Percentiles rank a stretch among this genome's conserved stretches.
Conservation (phyloP, 1,140 invertebrate genomes). For the Mya arenaria region DNA sequence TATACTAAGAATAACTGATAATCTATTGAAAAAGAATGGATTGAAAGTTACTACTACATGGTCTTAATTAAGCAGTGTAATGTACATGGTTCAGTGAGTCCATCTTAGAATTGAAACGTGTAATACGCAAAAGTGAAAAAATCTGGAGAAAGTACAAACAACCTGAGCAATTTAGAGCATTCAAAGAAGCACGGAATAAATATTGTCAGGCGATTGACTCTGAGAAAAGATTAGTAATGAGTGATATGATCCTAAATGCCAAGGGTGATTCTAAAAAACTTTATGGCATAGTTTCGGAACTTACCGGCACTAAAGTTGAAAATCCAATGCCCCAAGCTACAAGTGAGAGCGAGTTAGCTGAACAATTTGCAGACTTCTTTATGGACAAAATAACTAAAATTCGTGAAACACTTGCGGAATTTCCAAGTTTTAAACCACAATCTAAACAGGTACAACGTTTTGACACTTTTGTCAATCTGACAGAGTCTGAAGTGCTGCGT, state of each 20-base stretch:
- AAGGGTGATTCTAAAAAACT: constrained; percentile 13
- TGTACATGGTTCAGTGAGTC: constrained; percentile 16
- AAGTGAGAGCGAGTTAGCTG: background rate
- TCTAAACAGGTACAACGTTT: constrained; percentile 4
- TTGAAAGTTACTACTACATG: too few species aligned
- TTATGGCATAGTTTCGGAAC: background rate
- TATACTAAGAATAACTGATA: too few species aligned
- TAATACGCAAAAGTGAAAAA: background rate
- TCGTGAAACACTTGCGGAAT: constrained; percentile 20
- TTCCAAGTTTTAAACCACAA: background rate
- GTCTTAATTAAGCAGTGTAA: too few species aligned
- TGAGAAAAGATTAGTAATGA: constrained; percentile 14
- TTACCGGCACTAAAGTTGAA: constrained; percentile 1
- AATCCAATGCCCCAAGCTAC: background rate
- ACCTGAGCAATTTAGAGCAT: background rate
- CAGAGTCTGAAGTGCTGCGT: constrained; percentile 17
- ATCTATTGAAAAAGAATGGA: too few species aligned
- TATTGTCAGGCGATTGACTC: constrained; percentile 13
- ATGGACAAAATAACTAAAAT: constrained; percentile 1
- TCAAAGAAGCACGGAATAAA: background rate
- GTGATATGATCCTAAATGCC: background rate
- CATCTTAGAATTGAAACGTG: background rate
- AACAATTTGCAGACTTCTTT: background rate
- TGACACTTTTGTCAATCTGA: background rate
- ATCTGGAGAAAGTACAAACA: constrained; percentile 18